phyloP scores from a whole-genome alignment of 1,140 invertebrate species.

The Anoplolepis gracilipes region DNA sequence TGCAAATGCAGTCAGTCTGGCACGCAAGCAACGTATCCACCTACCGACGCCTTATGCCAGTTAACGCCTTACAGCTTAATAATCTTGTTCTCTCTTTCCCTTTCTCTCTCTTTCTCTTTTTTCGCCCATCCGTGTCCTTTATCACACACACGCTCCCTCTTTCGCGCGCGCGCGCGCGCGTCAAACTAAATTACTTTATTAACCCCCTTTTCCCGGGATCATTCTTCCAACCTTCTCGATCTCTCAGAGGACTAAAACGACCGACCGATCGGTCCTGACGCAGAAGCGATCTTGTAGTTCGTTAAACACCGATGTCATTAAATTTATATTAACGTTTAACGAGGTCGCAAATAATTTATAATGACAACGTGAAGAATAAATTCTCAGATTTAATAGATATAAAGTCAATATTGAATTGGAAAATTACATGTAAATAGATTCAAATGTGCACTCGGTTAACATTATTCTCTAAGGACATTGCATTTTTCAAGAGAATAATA shows the following conservation, averaged over 20 bases:
- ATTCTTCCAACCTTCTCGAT: slow-evolving; percentile 28
- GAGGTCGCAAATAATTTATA: background rate
- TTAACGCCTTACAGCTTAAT: slow-evolving; percentile 87
- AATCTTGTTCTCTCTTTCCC: slow-evolving; percentile 78
- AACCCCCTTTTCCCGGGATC: slow-evolving; percentile 73
- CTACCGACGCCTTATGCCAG: slow-evolving; percentile 86
- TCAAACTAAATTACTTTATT: slow-evolving; percentile 80
- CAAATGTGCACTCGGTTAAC: no score
- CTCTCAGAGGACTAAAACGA: slow-evolving; percentile 13
- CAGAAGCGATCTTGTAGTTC: slow-evolving; percentile 53
- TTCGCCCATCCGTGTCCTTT: slow-evolving; percentile 52
- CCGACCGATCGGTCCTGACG: slow-evolving; percentile 20
- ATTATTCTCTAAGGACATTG: no score
- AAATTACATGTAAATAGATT: no score
- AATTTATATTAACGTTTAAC: slow-evolving; percentile 55
- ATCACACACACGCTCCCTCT: background rate
- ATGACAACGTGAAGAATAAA: background rate
- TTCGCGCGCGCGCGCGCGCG: slow-evolving; percentile 48
- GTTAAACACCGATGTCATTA: slow-evolving; percentile 58
- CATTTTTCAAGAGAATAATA: no score
- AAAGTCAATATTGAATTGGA: no score
- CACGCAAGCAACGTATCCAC: slow-evolving; percentile 84
- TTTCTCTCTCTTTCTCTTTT: slow-evolving; percentile 64
- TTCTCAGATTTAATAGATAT: background rate
- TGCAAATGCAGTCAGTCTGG: slow-evolving; percentile 85